Percentiles rank a stretch among this genome's conserved stretches.
Conservation (phyloP, 2,113 vertebrate genomes). For the Greenwoodochromis staneri region DNA sequence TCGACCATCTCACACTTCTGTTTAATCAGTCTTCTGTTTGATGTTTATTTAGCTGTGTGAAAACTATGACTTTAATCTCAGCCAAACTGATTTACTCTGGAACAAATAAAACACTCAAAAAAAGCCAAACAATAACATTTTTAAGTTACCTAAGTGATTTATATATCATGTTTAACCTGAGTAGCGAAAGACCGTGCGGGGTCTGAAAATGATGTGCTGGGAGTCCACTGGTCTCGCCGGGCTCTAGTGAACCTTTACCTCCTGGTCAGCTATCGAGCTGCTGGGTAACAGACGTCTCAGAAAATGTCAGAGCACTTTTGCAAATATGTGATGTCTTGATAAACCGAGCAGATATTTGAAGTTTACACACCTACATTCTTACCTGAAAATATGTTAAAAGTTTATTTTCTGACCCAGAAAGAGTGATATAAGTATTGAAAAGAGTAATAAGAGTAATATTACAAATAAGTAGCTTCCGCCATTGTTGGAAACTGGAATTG, state of each 20-base stretch:
- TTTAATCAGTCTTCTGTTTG: no score
- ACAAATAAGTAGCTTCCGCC: background rate
- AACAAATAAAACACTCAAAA: background rate
- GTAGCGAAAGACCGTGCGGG: background rate
- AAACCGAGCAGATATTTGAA: accelerated
- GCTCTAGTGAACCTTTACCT: background rate
- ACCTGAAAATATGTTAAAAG: background rate
- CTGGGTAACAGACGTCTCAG: background rate
- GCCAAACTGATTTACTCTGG: background rate
- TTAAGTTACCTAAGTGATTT: background rate
- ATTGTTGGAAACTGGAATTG: background rate
- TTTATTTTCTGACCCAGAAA: background rate
- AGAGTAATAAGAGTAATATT: background rate
- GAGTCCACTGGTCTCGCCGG: background rate
- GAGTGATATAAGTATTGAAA: background rate
- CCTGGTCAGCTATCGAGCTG: accelerated
- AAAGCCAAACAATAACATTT: background rate
- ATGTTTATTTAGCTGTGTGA: no score
- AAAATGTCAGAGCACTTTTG: background rate
- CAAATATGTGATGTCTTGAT: background rate
- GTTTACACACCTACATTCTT: background rate
- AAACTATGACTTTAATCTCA: no score
- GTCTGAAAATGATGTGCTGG: background rate
- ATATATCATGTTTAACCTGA: background rate
- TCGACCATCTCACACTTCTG: no score